Base-by-base conservation (phyloP, 2,113 vertebrate genomes). In the Poeciliopsis turrubarensis region DNA sequence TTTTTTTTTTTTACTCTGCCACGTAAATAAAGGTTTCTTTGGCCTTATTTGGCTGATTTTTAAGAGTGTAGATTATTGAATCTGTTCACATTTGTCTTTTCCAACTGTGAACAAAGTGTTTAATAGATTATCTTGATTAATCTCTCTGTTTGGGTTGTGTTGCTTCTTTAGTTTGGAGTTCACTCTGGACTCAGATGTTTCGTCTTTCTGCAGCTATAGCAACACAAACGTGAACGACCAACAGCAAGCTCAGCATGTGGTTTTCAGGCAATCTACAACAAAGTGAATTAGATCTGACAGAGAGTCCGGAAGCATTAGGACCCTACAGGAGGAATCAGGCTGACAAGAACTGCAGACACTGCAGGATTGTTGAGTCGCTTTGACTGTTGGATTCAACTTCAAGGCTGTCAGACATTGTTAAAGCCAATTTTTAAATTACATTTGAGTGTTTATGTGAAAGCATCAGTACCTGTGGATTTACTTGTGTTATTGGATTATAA, bases 221-320 rank as follows among this genome's bases (percentile, higher is more conserved):
- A 32, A 68, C 71, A 31, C 27, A 6, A 57, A 41, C 65, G 60
- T 39, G 54, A 78, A 57, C 63, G 69, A 26, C 65, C 27, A 32
- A 9, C 71, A 61, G 32, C 22, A 14, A 82, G 66, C 7, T 27
- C 74, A 75, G 68, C 41, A 39, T n/a, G 22, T 32, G 14, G 27
- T 31, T 81, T 60, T 34, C 34, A 51, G 73, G 15, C 31, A n/a
- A 74, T 41, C 73, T 31, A 3, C 37, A 65, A 22, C 15, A 39
- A 82, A 71, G 22, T 14, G 44, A 84, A 83, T 47, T 47, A 65
- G 54, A 66, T 76, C 27, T 68, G 75, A 81, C 70, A 19, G 5
- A 22, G 54, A 26, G 75, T 75, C 80, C 6, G 26, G 44, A 62
- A 30, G 57, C 60, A 77, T 87, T 71, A 82, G 57, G 70, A 60